Evolutionary conservation across 2,888 invertebrate genomes (phyloP), one percentile per base, ranked within the genome.

Genomic region (Amphipyra tragopoginis): DNA sequence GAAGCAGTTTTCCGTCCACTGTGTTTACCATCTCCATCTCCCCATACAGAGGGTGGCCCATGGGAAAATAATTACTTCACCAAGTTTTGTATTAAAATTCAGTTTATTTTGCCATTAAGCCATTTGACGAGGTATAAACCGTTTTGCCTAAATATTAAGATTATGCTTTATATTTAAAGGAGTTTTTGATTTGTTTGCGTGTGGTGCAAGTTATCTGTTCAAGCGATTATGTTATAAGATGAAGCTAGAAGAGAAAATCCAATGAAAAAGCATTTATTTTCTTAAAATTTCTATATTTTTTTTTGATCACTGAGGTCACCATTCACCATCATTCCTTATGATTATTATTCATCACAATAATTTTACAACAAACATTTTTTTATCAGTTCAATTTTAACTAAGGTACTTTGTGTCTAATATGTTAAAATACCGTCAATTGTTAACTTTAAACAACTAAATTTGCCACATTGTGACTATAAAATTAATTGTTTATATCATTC

Each of bases 91-190:
- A 87, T 89, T 85, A 83, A 88, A 90, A 89, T 86, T 89, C 85
- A 83, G 89, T 92, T 89, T 92, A 88, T 89, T 88, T 87, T 85
- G 85, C 86, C 88, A 91, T 90, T 90, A 91, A 87, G 87, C 84
- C 79, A 85, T 88, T 89, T 86, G 88, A 84, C 80, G 89, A 86
- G 82, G 80, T 81, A 86, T 86, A 87, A 82, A 89, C 81, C 80
- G 86, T 83, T 82, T 81, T 67, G 74, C 72, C 69, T 83, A 81
- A 85, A 86, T 84, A 86, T 84, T 84, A 77, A 84, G 79, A 81
- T 83, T 76, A 61, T 61, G 79, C 75, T 82, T 77, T 78, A 78
- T 83, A 72, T 82, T 86, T 84, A 82, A 67, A 83, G 75, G 79
- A 78, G 73, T 72, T 84, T 84, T 83, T 82, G 80, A 84, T 85